These are phyloP conservation scores for Phragmatobia fuliginosa DNA, from an alignment of 2,888 invertebrate species.

Conservation along the genomic window DNA sequence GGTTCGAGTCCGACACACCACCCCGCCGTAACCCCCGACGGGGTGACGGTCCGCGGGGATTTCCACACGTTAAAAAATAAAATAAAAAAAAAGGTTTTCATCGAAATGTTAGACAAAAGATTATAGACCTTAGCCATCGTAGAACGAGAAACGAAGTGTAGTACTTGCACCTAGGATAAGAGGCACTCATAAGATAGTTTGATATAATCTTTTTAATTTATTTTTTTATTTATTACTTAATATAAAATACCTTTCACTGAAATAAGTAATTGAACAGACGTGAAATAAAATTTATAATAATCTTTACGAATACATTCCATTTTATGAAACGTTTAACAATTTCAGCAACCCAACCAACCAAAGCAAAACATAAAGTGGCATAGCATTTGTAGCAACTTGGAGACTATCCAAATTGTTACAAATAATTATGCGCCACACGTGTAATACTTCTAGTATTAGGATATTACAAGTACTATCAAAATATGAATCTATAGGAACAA, in stretches of 20 bases:
- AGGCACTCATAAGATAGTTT: too few species aligned
- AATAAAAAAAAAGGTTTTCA: too few species aligned
- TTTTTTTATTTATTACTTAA: too few species aligned
- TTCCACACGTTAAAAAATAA: too few species aligned
- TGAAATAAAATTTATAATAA: neutral
- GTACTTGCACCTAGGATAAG: too few species aligned
- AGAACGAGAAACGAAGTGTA: too few species aligned
- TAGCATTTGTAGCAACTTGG: slow-evolving; percentile 9
- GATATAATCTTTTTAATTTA: too few species aligned
- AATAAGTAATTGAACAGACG: neutral
- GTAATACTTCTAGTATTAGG: neutral
- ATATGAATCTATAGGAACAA: neutral
- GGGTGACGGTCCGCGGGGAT: too few species aligned
- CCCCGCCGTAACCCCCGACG: too few species aligned
- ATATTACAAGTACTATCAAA: neutral
- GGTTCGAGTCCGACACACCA: too few species aligned
- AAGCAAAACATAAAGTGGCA: neutral
- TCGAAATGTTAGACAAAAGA: too few species aligned
- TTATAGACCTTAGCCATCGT: too few species aligned
- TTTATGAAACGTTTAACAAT: neutral
- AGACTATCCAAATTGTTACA: slow-evolving; percentile 4
- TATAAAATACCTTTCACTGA: neutral
- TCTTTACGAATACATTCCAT: neutral
- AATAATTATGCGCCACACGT: slow-evolving; percentile 27
- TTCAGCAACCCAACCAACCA: neutral